Conservation (phyloP, 2,888 invertebrate genomes). For the Latrodectus hesperus region DNA sequence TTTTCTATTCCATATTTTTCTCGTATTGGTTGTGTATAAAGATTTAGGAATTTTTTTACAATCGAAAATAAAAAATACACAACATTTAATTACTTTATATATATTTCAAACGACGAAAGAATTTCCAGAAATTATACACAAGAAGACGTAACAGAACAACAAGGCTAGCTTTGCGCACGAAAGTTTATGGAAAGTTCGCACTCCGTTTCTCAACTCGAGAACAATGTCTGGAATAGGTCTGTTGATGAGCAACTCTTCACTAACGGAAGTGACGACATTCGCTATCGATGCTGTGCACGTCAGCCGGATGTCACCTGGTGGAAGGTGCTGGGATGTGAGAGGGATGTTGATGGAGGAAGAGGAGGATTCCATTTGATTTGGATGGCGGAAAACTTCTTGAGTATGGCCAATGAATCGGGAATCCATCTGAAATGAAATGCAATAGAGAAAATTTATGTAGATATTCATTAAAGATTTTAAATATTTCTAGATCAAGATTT, state of each 20-base stretch:
- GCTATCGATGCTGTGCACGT: conserved; percentile 35
- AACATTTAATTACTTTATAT: too few species aligned
- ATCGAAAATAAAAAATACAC: too few species aligned
- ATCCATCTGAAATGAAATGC: conserved; percentile 11
- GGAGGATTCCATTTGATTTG: conserved; percentile 38
- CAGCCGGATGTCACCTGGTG: conserved; percentile 25
- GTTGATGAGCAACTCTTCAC: conserved; percentile 29
- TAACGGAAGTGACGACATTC: conserved; percentile 33
- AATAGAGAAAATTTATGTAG: neutral
- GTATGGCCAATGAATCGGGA: neutral
- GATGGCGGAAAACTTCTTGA: conserved; percentile 32
- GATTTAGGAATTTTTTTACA: too few species aligned
- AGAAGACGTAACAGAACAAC: too few species aligned
- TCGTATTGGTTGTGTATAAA: too few species aligned
- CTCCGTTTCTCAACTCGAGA: neutral
- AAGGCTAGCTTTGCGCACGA: too few species aligned
- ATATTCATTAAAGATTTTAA: too few species aligned
- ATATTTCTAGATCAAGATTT: too few species aligned
- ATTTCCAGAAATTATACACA: too few species aligned
- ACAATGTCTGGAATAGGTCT: conserved; percentile 12
- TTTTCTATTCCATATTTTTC: too few species aligned
- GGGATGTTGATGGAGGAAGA: conserved; percentile 32
- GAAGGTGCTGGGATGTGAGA: conserved; percentile 15
- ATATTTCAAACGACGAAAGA: too few species aligned
- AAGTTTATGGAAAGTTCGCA: too few species aligned